These are phyloP conservation scores for Nannoperca australis DNA, from an alignment of 2,797 vertebrate species.

Conservation along the genomic window DNA sequence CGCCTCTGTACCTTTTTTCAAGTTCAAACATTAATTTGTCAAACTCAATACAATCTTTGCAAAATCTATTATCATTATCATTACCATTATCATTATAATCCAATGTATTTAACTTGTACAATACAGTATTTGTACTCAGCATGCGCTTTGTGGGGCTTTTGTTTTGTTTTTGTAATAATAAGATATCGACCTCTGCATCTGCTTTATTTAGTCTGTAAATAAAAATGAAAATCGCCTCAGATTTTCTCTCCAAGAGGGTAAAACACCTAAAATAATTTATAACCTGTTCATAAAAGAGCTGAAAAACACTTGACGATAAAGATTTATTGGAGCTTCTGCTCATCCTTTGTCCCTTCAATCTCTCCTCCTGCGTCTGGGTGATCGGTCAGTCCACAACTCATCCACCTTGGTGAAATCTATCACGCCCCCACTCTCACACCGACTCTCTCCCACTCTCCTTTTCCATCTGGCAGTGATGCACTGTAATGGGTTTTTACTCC, in stretches of 20 bases:
- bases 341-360: conserved; percentile 55
- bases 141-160: neutral
- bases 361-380: conserved; percentile 44
- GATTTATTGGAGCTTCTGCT: conserved; percentile 62
- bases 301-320: conserved; percentile 24
- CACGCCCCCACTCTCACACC: conserved; percentile 68
- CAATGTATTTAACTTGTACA: neutral
- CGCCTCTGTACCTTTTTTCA: neutral
- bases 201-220: neutral
- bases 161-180: neutral
- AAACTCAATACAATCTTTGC: neutral
- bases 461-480: conserved; percentile 61
- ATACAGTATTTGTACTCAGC: neutral
- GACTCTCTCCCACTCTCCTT: conserved; percentile 51
- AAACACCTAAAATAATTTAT: neutral
- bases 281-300: neutral
- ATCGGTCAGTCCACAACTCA: conserved; percentile 64
- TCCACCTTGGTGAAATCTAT: conserved; percentile 73
- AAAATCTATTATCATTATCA: neutral
- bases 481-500: conserved; percentile 60
- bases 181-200: neutral
- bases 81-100: neutral
- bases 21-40: neutral
- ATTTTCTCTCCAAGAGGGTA: neutral
- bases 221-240: neutral